Evolutionary conservation across 2,113 vertebrate genomes (phyloP).

Genomic region (Loxodonta africana): DNA sequence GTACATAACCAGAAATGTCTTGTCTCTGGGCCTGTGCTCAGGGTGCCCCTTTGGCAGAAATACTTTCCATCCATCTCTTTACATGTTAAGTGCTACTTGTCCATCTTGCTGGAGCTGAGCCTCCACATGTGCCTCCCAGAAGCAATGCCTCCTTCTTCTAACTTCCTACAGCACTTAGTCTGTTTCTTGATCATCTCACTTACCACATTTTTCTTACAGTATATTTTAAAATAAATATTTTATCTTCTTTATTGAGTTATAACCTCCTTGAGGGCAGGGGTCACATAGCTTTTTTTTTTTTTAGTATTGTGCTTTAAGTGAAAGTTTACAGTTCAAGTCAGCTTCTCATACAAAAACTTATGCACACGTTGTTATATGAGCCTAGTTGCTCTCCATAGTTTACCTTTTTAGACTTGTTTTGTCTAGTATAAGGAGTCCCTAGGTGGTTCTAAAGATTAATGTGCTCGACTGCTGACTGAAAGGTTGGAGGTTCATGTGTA

Average conservation of each 20-base stretch:
- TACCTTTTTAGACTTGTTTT: not conserved
- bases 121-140: not conserved
- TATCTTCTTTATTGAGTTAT: not conserved
- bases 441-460: not conserved
- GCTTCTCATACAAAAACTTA: too few relatives aligned
- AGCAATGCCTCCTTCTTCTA: not conserved
- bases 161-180: not conserved
- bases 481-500: not conserved
- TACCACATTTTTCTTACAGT: not conserved
- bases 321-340: too few relatives aligned
- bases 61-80: not conserved
- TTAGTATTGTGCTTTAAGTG: too few relatives aligned
- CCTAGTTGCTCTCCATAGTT: not conserved
- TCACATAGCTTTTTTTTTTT: too few relatives aligned
- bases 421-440: not conserved
- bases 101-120: not conserved
- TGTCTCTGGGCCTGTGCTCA: not conserved
- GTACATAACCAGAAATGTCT: not conserved
- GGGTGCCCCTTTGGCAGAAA: not conserved
- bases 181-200: not conserved
- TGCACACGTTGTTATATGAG: too few relatives aligned
- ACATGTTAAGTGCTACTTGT: not conserved
- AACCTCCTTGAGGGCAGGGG: not conserved
- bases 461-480: not conserved
- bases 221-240: not conserved